Percentiles rank a stretch among this genome's conserved stretches.
phyloP scores from a whole-genome alignment of 2,797 vertebrate species.

The Phrynocephalus forsythii region DNA sequence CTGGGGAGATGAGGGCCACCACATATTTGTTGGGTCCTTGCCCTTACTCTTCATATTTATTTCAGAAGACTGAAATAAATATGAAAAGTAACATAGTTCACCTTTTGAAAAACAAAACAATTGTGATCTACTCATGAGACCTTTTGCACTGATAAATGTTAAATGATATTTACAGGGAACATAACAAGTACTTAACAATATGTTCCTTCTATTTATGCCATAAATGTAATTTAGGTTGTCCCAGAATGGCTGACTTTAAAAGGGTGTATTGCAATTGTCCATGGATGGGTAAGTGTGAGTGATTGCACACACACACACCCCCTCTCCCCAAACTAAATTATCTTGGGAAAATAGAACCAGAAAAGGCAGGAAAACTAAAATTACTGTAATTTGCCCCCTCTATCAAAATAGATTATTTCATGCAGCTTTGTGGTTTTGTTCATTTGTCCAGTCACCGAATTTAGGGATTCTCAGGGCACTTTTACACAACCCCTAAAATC shows the following conservation, averaged over 20 bases:
- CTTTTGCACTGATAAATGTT: constrained; percentile 61
- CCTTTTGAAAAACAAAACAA: constrained; percentile 59
- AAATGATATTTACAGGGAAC: constrained; percentile 64
- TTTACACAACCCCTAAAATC: too few species aligned
- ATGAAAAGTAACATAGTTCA: constrained; percentile 56
- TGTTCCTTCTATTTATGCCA: constrained; percentile 36
- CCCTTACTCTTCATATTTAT: too few species aligned
- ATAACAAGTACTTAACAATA: constrained; percentile 48
- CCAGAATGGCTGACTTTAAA: neutral
- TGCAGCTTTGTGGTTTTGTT: too few species aligned
- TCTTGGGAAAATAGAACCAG: constrained; percentile 56
- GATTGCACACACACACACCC: neutral
- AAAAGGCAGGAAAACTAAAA: constrained; percentile 50
- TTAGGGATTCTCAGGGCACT: too few species aligned
- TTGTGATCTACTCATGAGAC: constrained; percentile 60
- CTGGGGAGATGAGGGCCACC: too few species aligned
- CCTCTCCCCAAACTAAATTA: constrained; percentile 51
- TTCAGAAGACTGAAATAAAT: constrained; percentile 59
- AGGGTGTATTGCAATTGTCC: constrained; percentile 14
- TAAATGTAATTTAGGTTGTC: constrained; percentile 29
- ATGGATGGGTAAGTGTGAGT: too few species aligned
- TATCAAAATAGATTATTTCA: too few species aligned
- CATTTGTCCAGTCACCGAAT: too few species aligned
- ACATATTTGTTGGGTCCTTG: too few species aligned
- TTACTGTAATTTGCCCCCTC: too few species aligned